These are phyloP conservation scores for Atrina japonica DNA, from an alignment of 2,888 invertebrate species.

Conservation along the genomic window DNA sequence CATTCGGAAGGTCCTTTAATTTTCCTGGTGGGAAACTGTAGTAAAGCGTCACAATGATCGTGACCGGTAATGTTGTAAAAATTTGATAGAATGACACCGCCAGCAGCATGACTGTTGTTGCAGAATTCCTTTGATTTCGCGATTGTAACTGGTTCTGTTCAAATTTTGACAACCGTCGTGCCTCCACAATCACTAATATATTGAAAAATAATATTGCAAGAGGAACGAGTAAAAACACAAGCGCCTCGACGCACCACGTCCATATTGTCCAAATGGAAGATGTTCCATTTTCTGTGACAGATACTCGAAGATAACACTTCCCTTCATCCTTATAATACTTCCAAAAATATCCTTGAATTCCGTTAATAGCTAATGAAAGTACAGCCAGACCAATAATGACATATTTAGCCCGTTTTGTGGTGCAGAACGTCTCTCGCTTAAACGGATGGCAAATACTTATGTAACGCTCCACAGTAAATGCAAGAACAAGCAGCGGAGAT, in stretches of 20 bases:
- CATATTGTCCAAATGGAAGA: constrained; percentile 75
- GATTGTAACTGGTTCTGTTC: constrained; percentile 63
- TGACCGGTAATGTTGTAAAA: constrained; percentile 77
- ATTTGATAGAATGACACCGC: constrained; percentile 79
- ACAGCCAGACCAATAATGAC: constrained; percentile 69
- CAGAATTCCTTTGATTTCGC: constrained; percentile 66
- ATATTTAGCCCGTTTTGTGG: constrained; percentile 71
- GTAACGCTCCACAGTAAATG: constrained; percentile 79
- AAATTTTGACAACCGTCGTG: constrained; percentile 65
- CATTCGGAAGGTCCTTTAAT: constrained; percentile 45
- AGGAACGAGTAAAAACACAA: constrained; percentile 77
- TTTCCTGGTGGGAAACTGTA: constrained; percentile 65
- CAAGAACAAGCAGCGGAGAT: constrained; percentile 77
- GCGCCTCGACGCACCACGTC: constrained; percentile 76
- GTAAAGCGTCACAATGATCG: constrained; percentile 72
- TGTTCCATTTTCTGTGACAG: constrained; percentile 60
- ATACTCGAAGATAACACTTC: constrained; percentile 64
- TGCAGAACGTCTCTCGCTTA: constrained; percentile 75
- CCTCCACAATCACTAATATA: constrained; percentile 77
- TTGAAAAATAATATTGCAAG: constrained; percentile 78
- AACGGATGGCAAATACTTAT: constrained; percentile 80
- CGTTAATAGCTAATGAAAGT: constrained; percentile 67
- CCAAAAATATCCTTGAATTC: constrained; percentile 78
- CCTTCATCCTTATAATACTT: constrained; percentile 51
- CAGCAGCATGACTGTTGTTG: constrained; percentile 79